These are phyloP conservation scores for Tinamus major DNA, from an alignment of 2,797 vertebrate genomes.

Conservation along the genomic window DNA sequence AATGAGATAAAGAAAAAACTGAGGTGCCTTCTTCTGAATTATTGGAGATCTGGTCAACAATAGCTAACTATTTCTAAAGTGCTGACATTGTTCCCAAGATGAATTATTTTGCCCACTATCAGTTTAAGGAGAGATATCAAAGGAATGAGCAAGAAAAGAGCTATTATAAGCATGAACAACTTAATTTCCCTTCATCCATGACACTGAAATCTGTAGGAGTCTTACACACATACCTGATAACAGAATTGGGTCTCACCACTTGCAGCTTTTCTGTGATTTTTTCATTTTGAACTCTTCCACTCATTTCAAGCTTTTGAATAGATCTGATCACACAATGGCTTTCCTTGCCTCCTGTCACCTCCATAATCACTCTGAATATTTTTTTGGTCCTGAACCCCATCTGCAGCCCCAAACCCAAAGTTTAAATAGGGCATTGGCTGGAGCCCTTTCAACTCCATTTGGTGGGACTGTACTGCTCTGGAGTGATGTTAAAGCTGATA, in stretches of 20 bases:
- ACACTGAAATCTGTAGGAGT: neutral
- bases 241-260: neutral
- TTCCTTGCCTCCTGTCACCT: neutral
- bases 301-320: neutral
- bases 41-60: neutral
- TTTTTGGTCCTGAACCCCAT: neutral
- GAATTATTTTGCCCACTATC: conserved; percentile 14
- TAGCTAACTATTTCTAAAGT: neutral
- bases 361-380: neutral
- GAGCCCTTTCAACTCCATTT: conserved; percentile 32
- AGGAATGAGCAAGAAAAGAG: neutral
- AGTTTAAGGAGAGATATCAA: conserved; percentile 29
- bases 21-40: conserved; percentile 30
- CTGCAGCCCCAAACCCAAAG: neutral
- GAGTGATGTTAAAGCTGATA: conserved; percentile 43
- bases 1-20: neutral
- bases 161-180: neutral
- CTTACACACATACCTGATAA: neutral
- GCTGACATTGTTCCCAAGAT: conserved; percentile 1
- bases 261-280: neutral
- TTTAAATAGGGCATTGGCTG: conserved; percentile 36
- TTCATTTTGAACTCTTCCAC: conserved; percentile 2
- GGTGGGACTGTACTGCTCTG: conserved; percentile 42
- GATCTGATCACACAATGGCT: conserved; percentile 4
- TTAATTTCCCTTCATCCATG: neutral